Evolutionary conservation across 2,113 vertebrate genomes (phyloP), one percentile per base, ranked within the genome.

Genomic region (Thunnus thynnus): DNA sequence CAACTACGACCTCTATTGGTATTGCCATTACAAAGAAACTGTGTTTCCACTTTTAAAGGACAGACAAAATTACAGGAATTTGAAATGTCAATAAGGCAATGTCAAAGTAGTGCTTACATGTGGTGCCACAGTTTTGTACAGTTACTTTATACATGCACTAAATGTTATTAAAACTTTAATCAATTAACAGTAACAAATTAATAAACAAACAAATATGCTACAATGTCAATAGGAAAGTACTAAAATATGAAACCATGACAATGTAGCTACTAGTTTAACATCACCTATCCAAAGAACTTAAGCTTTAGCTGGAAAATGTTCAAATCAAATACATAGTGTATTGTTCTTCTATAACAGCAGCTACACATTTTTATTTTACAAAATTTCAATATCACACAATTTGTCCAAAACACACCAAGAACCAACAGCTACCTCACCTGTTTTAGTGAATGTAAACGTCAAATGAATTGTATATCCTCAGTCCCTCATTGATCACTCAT

Each of bases 351-450:
- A 48, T 51, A 22, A 20, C 0, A 69, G n/a, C 32, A 41, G 11
- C 14, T 16, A 72, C 50, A 57, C 22, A 47, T 18, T 41, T 30
- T 12, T 18, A 25, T 64, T 67, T 32, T 41, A 27, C 32, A 66
- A 67, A 20, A 83, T 66, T 81, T 44, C 36, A 46, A 48, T 0
- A 30, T 36, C 1, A 52, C 11, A 65, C 47, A 60, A 0, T 47
- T 52, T 55, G 25, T 20, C 4, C 9, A 1, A 50, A 78, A 47
- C 1, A 52, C 30, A 76, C 20, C 12, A 66, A 54, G 3, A 74
- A 17, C 27, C 51, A 76, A 48, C n/a, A 16, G 14, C 41, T 66
- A 52, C 78, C 89, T 95, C 93, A 96, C 95, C 95, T 95, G 86
- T 61, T 82, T 78, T 16, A 71, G 22, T 18, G 5, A 84, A 82